Evolutionary conservation across 2,113 vertebrate species (phyloP).

Genomic region (Thryonomys swinderianus): DNA sequence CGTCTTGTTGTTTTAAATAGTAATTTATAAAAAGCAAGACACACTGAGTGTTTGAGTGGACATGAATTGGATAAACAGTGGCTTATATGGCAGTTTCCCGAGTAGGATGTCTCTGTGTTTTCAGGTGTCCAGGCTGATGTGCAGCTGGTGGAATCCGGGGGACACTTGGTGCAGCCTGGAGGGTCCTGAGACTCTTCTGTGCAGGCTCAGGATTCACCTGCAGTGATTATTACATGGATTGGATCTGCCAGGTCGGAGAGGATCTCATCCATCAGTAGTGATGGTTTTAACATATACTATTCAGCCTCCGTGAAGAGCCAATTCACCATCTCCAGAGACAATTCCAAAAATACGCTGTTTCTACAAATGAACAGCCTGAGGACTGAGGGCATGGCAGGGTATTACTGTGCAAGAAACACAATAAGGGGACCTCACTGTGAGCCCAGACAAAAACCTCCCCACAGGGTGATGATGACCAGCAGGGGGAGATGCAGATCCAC

Average conservation of each 20-base stretch:
- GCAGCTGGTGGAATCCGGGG: no score
- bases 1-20: background rate
- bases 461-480: background rate
- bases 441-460: background rate
- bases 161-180: no score
- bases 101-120: background rate
- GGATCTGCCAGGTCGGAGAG: background rate
- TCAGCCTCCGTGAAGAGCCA: background rate
- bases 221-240: no score
- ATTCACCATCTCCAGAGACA: background rate
- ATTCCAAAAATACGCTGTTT: no score
- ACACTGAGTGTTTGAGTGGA: background rate
- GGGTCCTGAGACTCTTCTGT: no score
- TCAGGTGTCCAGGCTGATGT: no score
- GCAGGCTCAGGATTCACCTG: no score
- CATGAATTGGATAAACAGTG: background rate
- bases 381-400: background rate
- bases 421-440: background rate
- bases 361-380: background rate
- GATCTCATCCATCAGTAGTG: background rate
- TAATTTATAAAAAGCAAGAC: background rate
- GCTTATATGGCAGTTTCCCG: background rate
- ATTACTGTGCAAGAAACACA: background rate
- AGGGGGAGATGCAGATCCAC: background rate
- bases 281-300: background rate